phyloP scores from a whole-genome alignment of 2,888 invertebrate genomes.

The Tinea pellionella region DNA sequence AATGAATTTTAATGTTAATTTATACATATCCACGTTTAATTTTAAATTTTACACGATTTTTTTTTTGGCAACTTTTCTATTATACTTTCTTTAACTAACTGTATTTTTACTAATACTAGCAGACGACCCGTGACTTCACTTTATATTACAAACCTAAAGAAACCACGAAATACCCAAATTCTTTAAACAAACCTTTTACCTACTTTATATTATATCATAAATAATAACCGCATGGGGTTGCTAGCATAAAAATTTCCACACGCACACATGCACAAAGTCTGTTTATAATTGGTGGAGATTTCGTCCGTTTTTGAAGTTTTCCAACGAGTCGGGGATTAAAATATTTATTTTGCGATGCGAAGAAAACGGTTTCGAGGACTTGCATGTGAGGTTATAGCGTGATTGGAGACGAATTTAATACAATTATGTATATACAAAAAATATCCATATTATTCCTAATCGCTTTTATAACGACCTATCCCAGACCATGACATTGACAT shows the following conservation, averaged over 20 bases:
- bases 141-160: too few species aligned
- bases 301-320: constrained; percentile 27
- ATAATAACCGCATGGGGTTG: not conserved
- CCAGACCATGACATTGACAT: too few species aligned
- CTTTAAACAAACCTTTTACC: too few species aligned
- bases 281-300: constrained; percentile 34
- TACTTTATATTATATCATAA: not conserved
- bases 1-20: too few species aligned
- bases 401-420: not conserved
- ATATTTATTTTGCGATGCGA: constrained; percentile 59
- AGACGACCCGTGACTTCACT: too few species aligned
- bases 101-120: too few species aligned
- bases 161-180: too few species aligned
- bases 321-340: constrained; percentile 37
- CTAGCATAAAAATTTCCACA: constrained; percentile 7
- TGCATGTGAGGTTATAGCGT: not conserved
- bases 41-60: too few species aligned
- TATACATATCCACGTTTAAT: too few species aligned
- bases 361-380: constrained; percentile 31
- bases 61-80: too few species aligned
- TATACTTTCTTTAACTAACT: too few species aligned
- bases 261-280: not conserved
- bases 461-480: too few species aligned
- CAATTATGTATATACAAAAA: not conserved
- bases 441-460: not conserved